Conservation (phyloP, 2,888 invertebrate species). For the Tanypteryx hageni region DNA sequence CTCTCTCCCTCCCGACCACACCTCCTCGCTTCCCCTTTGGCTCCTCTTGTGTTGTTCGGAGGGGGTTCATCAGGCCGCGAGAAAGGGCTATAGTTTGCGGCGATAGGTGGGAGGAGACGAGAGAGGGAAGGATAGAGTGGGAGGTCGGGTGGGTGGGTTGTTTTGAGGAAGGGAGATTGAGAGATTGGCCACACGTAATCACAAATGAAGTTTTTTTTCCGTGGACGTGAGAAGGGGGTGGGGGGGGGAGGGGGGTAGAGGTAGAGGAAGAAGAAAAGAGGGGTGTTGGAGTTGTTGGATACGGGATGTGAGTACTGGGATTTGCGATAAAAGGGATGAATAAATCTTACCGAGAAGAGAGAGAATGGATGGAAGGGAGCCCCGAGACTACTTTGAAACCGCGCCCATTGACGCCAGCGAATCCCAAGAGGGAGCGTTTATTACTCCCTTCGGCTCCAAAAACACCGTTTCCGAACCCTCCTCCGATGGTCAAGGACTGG, state of each 20-base stretch:
- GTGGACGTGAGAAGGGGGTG: not conserved
- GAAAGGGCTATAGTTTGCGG: not conserved
- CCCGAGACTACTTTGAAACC: conserved; percentile 1
- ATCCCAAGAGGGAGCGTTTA: not conserved
- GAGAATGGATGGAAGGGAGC: not conserved
- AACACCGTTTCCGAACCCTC: conserved; percentile 3
- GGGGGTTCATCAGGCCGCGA: not conserved
- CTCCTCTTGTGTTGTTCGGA: not conserved
- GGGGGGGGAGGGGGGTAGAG: not conserved
- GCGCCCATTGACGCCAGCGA: conserved; percentile 6
- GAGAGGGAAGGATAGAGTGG: not conserved
- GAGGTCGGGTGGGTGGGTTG: not conserved
- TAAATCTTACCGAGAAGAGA: not conserved
- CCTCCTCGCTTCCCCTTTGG: not conserved
- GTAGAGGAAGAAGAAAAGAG: too few relatives aligned
- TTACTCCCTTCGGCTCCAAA: conserved; percentile 4
- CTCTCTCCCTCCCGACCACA: not conserved
- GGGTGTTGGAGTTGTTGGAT: not conserved
- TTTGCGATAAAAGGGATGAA: not conserved
- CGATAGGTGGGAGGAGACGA: not conserved
- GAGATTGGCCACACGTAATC: conserved; percentile 57
- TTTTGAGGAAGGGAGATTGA: conserved; percentile 45
- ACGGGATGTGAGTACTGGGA: not conserved
- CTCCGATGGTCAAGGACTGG: conserved; percentile 18
- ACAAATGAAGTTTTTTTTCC: not conserved